A percentile compares a stretch with the other conserved stretches of the same genome.
Evolutionary conservation across 2,888 invertebrate genomes (phyloP).

Genomic region (Agonopterix alstromeriana): DNA sequence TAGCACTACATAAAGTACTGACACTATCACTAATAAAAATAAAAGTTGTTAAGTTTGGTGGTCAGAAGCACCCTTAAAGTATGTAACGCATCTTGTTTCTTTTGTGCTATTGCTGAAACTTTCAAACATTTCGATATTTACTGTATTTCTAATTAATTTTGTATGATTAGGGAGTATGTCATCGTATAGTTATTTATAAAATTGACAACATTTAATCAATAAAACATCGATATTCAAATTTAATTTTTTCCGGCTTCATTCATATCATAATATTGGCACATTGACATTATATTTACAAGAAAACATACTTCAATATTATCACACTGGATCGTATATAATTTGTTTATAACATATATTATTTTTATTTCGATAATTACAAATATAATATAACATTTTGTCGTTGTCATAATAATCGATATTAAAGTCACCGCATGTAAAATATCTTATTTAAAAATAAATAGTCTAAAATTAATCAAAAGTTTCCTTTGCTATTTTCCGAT

Average conservation of each 20-base stretch:
- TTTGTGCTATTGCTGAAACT: too few species aligned
- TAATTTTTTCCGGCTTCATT: slow-evolving; percentile 13
- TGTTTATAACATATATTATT: not conserved
- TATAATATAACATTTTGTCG: not conserved
- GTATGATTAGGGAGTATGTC: too few species aligned
- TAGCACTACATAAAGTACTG: too few species aligned
- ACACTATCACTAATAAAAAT: too few species aligned
- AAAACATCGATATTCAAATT: slow-evolving; percentile 17
- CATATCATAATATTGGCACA: slow-evolving; percentile 45
- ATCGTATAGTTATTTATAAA: slow-evolving; percentile 16
- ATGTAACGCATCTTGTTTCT: too few species aligned
- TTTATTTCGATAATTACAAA: not conserved
- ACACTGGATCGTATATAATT: slow-evolving; percentile 16
- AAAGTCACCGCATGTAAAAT: not conserved
- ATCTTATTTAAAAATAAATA: too few species aligned
- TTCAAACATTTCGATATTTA: not conserved
- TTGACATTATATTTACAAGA: slow-evolving; percentile 34
- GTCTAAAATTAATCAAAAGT: too few species aligned
- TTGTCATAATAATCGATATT: not conserved
- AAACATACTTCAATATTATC: slow-evolving; percentile 22
- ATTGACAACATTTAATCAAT: slow-evolving; percentile 37
- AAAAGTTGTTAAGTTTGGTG: too few species aligned
- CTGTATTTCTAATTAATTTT: too few species aligned
- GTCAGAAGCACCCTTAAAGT: too few species aligned
- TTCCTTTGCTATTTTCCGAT: too few species aligned